A percentile compares a stretch with the other conserved stretches of the same genome.
Evolutionary conservation across 2,113 vertebrate genomes (phyloP).

Genomic region (Turnix velox): DNA sequence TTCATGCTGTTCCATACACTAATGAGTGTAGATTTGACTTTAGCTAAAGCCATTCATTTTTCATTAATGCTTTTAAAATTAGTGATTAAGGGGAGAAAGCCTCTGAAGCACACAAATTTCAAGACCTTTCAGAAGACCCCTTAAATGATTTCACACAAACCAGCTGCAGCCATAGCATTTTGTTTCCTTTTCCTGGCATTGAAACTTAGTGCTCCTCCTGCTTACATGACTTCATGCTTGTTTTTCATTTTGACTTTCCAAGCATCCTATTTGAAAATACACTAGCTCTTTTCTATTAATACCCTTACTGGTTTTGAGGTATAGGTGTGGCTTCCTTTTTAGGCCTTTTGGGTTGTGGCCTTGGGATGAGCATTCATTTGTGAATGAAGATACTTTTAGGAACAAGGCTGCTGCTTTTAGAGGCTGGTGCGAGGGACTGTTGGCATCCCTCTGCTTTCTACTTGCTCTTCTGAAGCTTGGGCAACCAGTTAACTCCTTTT

Average conservation of each 20-base stretch:
- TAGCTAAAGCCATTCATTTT: neutral
- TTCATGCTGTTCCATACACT: neutral
- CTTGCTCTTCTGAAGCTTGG: neutral
- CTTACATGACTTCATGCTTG: too few species aligned
- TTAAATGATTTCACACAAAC: neutral
- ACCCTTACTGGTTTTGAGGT: neutral
- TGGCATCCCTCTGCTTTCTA: neutral
- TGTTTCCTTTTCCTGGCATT: neutral
- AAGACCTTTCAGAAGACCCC: neutral
- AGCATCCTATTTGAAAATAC: fast-evolving
- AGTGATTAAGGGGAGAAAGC: neutral
- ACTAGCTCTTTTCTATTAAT: neutral
- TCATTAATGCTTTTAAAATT: neutral
- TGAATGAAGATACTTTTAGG: neutral
- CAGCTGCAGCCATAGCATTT: neutral
- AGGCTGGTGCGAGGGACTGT: neutral
- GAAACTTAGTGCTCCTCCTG: neutral
- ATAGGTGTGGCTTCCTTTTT: neutral
- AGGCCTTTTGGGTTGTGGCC: neutral
- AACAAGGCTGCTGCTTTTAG: neutral
- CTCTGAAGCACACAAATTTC: neutral
- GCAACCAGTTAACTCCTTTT: neutral
- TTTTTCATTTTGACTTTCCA: neutral
- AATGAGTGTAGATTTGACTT: neutral
- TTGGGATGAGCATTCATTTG: neutral